A percentile compares a stretch with the other conserved stretches of the same genome.
phyloP scores from a whole-genome alignment of 2,888 invertebrate genomes.

The Tenthredo notha region DNA sequence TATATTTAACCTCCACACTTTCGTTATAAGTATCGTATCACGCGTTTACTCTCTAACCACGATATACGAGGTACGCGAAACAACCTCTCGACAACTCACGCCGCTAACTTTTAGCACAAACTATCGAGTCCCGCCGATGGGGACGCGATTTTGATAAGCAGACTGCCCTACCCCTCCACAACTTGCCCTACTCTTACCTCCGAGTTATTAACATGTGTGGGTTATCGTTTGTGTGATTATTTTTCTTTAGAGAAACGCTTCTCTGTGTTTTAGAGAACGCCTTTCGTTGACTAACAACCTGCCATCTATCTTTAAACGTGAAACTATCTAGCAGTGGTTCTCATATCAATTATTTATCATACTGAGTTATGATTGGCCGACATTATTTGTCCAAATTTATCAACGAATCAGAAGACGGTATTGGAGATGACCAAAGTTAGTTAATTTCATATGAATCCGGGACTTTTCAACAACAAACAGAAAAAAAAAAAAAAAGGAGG shows the following conservation, averaged over 20 bases:
- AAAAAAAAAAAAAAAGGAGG: too few relatives aligned
- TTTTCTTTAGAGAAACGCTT: not conserved
- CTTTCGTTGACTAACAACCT: not conserved
- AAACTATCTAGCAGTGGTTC: slow-evolving; percentile 9
- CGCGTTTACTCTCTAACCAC: too few relatives aligned
- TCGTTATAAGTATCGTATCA: not conserved
- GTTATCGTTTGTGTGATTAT: not conserved
- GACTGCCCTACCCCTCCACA: slow-evolving; percentile 51
- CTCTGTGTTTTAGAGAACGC: not conserved
- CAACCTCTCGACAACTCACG: slow-evolving; percentile 21
- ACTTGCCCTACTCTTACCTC: slow-evolving; percentile 31
- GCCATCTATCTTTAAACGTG: not conserved
- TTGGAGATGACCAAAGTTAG: not conserved
- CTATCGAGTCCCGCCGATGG: slow-evolving; percentile 44
- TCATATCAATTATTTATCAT: not conserved
- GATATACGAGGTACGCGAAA: slow-evolving; percentile 1
- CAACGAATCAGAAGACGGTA: not conserved
- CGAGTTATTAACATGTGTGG: not conserved
- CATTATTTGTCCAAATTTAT: not conserved
- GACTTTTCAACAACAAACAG: too few relatives aligned
- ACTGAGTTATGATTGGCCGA: not conserved
- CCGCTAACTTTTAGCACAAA: slow-evolving; percentile 50
- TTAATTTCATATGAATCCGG: not conserved
- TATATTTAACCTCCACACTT: not conserved
- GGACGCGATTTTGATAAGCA: slow-evolving; percentile 58